Evolutionary conservation across 2,888 invertebrate genomes (phyloP).

Genomic region (Chaitophorus viminalis): DNA sequence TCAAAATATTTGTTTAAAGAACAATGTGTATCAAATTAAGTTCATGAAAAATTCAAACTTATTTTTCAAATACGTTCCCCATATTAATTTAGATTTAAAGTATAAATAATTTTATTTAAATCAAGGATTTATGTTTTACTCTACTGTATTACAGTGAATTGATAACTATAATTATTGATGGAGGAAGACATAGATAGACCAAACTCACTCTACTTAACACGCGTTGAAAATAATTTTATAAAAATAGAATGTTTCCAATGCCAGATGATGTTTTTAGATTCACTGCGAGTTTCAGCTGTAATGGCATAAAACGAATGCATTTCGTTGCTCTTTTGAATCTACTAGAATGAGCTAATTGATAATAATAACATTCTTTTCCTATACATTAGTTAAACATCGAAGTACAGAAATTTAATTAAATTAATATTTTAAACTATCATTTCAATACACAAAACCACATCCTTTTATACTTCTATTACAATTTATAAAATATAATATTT

Average conservation of each 20-base stretch:
- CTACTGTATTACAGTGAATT: neutral
- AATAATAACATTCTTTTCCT: neutral
- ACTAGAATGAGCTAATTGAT: neutral
- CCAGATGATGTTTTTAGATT: constrained; percentile 51
- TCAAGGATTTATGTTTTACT: neutral
- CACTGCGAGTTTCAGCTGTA: constrained; percentile 6
- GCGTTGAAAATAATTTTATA: neutral
- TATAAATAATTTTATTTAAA: neutral
- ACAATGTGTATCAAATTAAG: no score
- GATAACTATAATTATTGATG: neutral
- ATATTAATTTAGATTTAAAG: neutral
- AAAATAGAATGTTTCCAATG: constrained; percentile 37
- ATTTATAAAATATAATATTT: neutral
- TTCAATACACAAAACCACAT: neutral
- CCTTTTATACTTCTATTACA: neutral
- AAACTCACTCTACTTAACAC: neutral
- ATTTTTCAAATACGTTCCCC: no score
- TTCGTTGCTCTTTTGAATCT: constrained; percentile 29
- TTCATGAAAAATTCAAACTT: no score
- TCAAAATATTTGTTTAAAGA: no score
- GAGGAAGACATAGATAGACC: neutral
- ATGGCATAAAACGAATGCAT: constrained; percentile 3
- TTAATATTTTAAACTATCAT: neutral
- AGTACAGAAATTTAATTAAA: neutral
- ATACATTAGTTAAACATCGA: neutral